phyloP scores from a whole-genome alignment of 1,140 invertebrate species.

The Lasioglossum baleicum region DNA sequence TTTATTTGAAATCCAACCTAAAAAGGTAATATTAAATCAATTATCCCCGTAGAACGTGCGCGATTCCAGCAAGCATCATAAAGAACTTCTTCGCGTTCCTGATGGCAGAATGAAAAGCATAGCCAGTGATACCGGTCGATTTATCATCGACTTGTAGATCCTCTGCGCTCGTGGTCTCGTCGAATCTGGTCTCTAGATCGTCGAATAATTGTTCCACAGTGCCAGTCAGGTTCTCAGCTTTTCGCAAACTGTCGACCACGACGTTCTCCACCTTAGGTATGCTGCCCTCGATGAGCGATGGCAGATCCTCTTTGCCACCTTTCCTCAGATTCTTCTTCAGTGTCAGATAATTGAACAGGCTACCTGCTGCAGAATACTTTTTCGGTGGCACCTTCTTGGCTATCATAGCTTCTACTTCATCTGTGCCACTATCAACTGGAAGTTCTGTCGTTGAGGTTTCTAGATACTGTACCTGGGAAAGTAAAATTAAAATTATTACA shows the following conservation, averaged over 20 bases:
- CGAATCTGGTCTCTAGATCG: conserved; percentile 60
- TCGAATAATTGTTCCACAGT: conserved; percentile 64
- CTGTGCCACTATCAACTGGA: background rate
- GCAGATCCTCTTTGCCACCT: conserved; percentile 35
- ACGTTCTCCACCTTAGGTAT: conserved; percentile 65
- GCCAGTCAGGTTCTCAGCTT: conserved; percentile 60
- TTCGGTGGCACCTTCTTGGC: conserved; percentile 8
- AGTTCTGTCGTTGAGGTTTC: background rate
- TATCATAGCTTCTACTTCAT: conserved; percentile 17
- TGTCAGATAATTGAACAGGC: background rate
- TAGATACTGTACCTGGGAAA: background rate
- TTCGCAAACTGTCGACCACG: conserved; percentile 59
- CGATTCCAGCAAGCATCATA: conserved; percentile 54
- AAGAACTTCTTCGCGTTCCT: conserved; percentile 69
- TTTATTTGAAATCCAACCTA: no score
- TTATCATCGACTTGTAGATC: background rate
- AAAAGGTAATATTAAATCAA: background rate
- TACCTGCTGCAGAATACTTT: background rate
- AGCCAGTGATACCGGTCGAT: conserved; percentile 2
- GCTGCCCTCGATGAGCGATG: conserved; percentile 60
- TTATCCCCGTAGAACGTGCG: conserved; percentile 45
- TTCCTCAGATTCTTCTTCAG: conserved; percentile 9
- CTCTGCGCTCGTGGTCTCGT: conserved; percentile 27
- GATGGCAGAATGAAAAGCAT: conserved; percentile 54
- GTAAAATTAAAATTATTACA: background rate